A percentile compares a stretch with the other conserved stretches of the same genome.
These are phyloP conservation scores for Scortum barcoo DNA, from an alignment of 2,113 vertebrate species.

Conservation along the genomic window DNA sequence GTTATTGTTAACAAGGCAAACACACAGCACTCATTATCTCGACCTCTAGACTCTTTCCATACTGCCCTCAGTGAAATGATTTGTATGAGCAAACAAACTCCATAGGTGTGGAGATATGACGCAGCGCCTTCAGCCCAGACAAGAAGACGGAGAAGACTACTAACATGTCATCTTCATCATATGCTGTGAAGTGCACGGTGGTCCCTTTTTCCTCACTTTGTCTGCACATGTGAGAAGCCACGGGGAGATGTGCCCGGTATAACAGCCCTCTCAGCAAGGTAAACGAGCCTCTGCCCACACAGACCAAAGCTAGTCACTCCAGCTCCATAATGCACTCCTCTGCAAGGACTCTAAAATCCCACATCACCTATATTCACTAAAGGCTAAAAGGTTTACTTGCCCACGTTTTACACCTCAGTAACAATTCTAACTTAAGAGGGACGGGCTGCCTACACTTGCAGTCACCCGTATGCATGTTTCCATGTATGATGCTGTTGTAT, in stretches of 20 bases:
- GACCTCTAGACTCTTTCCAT: background rate
- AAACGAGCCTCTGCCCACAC: slow-evolving; percentile 78
- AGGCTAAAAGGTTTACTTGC: slow-evolving; percentile 79
- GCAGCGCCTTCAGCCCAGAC: background rate
- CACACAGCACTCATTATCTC: slow-evolving; percentile 17
- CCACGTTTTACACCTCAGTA: slow-evolving; percentile 72
- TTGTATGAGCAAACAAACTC: background rate
- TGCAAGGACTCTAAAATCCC: slow-evolving; percentile 75
- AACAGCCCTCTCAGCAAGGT: slow-evolving; percentile 71
- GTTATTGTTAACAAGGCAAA: slow-evolving; percentile 19
- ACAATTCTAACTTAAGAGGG: slow-evolving; percentile 54
- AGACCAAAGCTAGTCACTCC: slow-evolving; percentile 73
- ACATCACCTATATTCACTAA: slow-evolving; percentile 79
- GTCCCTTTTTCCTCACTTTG: slow-evolving; percentile 44
- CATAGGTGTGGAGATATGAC: background rate
- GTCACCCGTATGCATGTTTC: slow-evolving; percentile 40
- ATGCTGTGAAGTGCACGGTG: slow-evolving; percentile 9
- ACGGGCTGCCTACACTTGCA: slow-evolving; percentile 65
- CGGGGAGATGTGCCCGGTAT: slow-evolving; percentile 48
- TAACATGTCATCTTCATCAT: slow-evolving; percentile 27
- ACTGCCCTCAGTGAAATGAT: background rate
- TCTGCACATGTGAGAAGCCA: slow-evolving; percentile 54
- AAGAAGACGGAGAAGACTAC: slow-evolving; percentile 2
- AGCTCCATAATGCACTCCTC: slow-evolving; percentile 77
- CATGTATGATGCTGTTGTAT: slow-evolving; percentile 34